A percentile compares a stretch with the other conserved stretches of the same genome.
phyloP scores from a whole-genome alignment of 2,797 vertebrate genomes.

The Iguana delicatissima region DNA sequence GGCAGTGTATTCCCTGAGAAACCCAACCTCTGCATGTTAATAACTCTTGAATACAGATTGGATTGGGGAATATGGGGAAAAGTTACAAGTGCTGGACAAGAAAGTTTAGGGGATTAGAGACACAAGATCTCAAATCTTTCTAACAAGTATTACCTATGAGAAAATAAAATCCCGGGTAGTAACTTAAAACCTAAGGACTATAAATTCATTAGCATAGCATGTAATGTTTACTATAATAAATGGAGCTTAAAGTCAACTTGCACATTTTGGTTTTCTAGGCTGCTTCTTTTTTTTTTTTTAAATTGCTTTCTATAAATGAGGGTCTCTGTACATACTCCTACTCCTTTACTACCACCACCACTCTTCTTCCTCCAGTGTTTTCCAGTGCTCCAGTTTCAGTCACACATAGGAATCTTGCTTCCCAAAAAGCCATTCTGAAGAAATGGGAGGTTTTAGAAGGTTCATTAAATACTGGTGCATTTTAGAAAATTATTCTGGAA shows the following conservation, averaged over 20 bases:
- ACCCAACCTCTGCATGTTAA: too few relatives aligned
- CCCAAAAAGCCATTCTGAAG: background rate
- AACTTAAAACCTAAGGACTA: slow-evolving; percentile 6
- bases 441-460: background rate
- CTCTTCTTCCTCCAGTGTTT: background rate
- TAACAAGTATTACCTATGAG: too few relatives aligned
- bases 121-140: too few relatives aligned
- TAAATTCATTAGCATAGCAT: slow-evolving; percentile 8
- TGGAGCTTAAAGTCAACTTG: background rate
- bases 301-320: background rate
- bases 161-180: background rate
- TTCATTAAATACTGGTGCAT: background rate
- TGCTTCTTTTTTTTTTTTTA: background rate
- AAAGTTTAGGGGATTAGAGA: too few relatives aligned
- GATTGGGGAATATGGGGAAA: too few relatives aligned
- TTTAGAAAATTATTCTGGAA: slow-evolving; percentile 14
- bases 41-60: too few relatives aligned
- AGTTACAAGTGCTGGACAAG: too few relatives aligned
- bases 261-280: slow-evolving; percentile 1
- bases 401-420: background rate
- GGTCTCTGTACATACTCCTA: background rate
- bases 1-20: too few relatives aligned
- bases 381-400: background rate
- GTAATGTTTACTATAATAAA: slow-evolving; percentile 9
- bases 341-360: background rate